Evolutionary conservation across 92 coral and sea anemone genomes (phyloP).

Genomic region (Palythoa grandiflora): DNA sequence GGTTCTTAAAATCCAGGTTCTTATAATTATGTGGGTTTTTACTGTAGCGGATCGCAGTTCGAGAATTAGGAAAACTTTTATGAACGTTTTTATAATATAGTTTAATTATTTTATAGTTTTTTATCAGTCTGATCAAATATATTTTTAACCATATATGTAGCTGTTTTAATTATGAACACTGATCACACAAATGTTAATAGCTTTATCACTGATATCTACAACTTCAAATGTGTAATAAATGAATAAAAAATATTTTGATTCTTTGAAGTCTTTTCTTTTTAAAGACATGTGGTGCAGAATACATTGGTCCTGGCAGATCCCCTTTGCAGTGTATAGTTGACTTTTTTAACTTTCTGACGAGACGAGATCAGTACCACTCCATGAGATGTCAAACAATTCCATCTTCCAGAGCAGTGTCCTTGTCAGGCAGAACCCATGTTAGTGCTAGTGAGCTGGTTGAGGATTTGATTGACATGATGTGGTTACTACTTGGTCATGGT

Average conservation of each 20-base stretch:
- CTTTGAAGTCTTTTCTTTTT: neutral
- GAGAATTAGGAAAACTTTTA: no score
- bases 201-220: no score
- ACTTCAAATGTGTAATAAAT: no score
- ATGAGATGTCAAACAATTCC: slow-evolving; percentile 36
- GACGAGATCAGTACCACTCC: slow-evolving; percentile 41
- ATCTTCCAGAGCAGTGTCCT: slow-evolving; percentile 47
- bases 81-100: no score
- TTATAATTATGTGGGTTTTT: no score
- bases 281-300: slow-evolving; percentile 87
- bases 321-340: slow-evolving; percentile 85
- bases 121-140: no score
- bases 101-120: no score
- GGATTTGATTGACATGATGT: slow-evolving; percentile 72
- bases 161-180: no score
- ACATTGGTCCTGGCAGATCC: slow-evolving; percentile 83
- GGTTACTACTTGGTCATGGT: slow-evolving; percentile 86
- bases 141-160: no score
- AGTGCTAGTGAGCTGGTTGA: slow-evolving; percentile 68
- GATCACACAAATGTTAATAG: no score
- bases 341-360: slow-evolving; percentile 74
- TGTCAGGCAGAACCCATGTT: slow-evolving; percentile 46
- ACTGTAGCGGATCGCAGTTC: no score
- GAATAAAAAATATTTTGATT: neutral
- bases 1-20: no score